Evolutionary conservation across 2,113 vertebrate species (phyloP).

Genomic region (Thomomys bottae): DNA sequence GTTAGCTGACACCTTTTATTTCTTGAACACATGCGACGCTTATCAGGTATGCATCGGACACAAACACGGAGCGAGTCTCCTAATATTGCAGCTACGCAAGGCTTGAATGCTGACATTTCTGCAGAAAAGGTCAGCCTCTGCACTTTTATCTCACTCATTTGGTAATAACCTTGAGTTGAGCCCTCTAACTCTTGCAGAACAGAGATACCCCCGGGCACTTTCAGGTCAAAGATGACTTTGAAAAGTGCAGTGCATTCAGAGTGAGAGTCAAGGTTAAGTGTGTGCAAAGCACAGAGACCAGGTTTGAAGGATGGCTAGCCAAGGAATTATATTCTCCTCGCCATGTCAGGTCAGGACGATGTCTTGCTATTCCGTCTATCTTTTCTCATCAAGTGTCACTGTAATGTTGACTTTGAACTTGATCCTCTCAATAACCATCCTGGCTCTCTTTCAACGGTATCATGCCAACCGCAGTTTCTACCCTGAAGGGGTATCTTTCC

Average conservation of each 20-base stretch:
- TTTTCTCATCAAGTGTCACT: slow-evolving; percentile 4
- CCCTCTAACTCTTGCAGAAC: slow-evolving; percentile 71
- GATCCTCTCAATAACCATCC: not conserved
- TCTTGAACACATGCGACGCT: slow-evolving; percentile 53
- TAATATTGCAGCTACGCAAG: slow-evolving; percentile 55
- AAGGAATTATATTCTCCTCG: slow-evolving; percentile 28
- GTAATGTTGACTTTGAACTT: slow-evolving; percentile 12
- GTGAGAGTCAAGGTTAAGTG: slow-evolving; percentile 71
- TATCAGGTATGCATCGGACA: slow-evolving; percentile 58
- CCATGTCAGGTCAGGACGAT: not conserved
- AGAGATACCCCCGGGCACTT: slow-evolving; percentile 70
- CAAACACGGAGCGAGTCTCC: slow-evolving; percentile 28
- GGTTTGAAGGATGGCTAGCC: slow-evolving; percentile 51
- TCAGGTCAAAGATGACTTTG: slow-evolving; percentile 76
- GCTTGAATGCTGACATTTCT: slow-evolving; percentile 75
- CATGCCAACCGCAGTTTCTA: not conserved
- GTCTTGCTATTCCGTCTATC: not conserved
- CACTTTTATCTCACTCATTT: slow-evolving; percentile 75
- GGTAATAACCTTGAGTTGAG: slow-evolving; percentile 76
- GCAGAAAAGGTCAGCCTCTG: slow-evolving; percentile 71
- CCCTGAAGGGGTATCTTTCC: not conserved
- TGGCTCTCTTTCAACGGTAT: not conserved
- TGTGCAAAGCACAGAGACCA: slow-evolving; percentile 50
- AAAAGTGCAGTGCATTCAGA: slow-evolving; percentile 74
- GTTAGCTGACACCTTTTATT: not conserved